Evolutionary conservation across 1,140 invertebrate species (phyloP), one percentile per base, ranked within the genome.

Genomic region (Conus ventricosus): DNA sequence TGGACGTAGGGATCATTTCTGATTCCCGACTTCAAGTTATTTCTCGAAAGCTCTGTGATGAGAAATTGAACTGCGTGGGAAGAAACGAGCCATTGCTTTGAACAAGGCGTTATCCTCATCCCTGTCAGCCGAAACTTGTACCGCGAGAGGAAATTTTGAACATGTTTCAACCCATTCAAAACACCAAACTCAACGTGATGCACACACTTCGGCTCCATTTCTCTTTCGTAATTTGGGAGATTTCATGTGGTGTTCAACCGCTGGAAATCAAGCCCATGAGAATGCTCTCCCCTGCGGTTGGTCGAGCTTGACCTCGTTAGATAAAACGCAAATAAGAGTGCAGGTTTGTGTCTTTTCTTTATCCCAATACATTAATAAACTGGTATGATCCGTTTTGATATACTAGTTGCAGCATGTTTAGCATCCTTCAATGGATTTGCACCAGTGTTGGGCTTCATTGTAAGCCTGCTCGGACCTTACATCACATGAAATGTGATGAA

Each of bases 181-280:
- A 95, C 94, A 83, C 95, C 95, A 88, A 96, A 92, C 94, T 96
- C 95, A 78, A 96, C 92, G 87, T 96, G 96, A 92, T 96, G 95
- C n/a, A 96, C 27, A 55, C 84, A 86, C 23, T 67, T 81, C n/a
- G 84, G 51, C 25, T 89, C 84, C 88, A 89, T 89, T 81, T 17
- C 85, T 20, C 23, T 75, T 7, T 15, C 20, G 51, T 75, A 27
- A 82, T 57, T 20, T 75, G 4, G 8, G 5, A 13, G 84, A 51
- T 15, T n/a, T 39, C 39, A 39, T 39, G 39, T 39, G 39, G 39
- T 39, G 3, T 39, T 39, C 39, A 39, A 39, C 39, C 20, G 80
- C 53, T 25, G 23, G 8, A n/a, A 7, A 23, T 60, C 63, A 51
- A n/a, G 67, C 23, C 5, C 17, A 23, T 27, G 20, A 71, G 84